A percentile compares a stretch with the other conserved stretches of the same genome.
Evolutionary conservation across 2,888 invertebrate genomes (phyloP).

Genomic region (Penaeus monodon): DNA sequence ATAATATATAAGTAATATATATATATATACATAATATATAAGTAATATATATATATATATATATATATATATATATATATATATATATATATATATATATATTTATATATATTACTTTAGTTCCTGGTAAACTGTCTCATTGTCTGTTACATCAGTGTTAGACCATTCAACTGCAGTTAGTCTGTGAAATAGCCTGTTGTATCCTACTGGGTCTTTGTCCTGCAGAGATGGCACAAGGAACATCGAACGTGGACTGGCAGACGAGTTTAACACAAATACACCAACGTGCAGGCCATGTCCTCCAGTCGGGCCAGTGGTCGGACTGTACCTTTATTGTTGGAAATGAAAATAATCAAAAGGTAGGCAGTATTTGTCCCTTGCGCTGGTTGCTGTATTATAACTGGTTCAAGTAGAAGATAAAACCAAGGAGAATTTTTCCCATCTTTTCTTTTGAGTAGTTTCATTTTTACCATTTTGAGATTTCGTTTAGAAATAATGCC

Average conservation of each 20-base stretch:
- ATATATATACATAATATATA: neutral
- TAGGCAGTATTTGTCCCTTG: conserved; percentile 62
- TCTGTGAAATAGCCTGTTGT: too few species aligned
- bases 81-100: neutral
- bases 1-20: neutral
- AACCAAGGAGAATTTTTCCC: neutral
- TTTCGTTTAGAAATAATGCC: neutral
- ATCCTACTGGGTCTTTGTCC: neutral
- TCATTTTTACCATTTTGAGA: too few species aligned
- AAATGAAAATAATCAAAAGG: conserved; percentile 79
- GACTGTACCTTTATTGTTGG: conserved; percentile 88
- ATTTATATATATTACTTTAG: neutral
- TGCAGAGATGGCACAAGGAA: conserved; percentile 27
- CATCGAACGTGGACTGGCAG: conserved; percentile 50
- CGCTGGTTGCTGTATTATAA: neutral
- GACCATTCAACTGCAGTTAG: too few species aligned
- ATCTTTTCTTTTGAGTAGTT: too few species aligned
- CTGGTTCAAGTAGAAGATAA: neutral
- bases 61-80: conserved; percentile 1
- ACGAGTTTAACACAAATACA: conserved; percentile 33
- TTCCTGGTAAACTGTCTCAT: too few species aligned
- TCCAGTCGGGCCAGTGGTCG: conserved; percentile 86
- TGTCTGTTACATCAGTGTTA: too few species aligned
- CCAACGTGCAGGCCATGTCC: conserved; percentile 71
- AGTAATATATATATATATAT: neutral